Conservation (phyloP, 2,888 invertebrate species). For the Pseudanteris insignis region DNA sequence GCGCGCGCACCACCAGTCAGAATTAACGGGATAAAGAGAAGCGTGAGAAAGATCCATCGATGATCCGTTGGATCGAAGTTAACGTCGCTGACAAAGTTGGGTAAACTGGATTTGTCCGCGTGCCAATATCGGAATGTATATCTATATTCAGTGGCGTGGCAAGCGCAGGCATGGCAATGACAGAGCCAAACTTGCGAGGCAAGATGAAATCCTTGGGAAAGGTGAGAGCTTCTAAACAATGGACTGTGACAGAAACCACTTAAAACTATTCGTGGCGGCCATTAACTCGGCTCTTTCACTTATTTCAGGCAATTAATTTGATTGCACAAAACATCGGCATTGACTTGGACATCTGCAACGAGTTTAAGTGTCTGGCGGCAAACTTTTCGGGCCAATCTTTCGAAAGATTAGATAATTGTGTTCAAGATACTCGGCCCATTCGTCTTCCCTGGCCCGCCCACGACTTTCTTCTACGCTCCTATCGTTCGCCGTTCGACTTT, state of each 20-base stretch:
- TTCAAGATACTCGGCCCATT: slow-evolving; percentile 22
- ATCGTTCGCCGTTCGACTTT: slow-evolving; percentile 9
- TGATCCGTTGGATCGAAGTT: slow-evolving; percentile 30
- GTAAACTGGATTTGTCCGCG: slow-evolving; percentile 33
- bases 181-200: slow-evolving; percentile 29
- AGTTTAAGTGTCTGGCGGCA: slow-evolving; percentile 31
- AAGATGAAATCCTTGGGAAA: slow-evolving; percentile 34
- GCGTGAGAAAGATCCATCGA: slow-evolving; percentile 1
- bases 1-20: too few species aligned
- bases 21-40: too few species aligned
- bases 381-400: slow-evolving; percentile 32
- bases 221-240: slow-evolving; percentile 47
- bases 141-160: slow-evolving; percentile 1
- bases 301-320: slow-evolving; percentile 48
- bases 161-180: slow-evolving; percentile 21
- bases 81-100: slow-evolving; percentile 28
- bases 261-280: slow-evolving; percentile 48
- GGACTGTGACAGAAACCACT: slow-evolving; percentile 50
- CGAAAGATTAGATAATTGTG: slow-evolving; percentile 35
- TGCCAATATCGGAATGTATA: slow-evolving; percentile 32
- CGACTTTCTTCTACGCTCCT: background rate
- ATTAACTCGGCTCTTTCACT: slow-evolving; percentile 42
- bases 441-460: slow-evolving; percentile 10
- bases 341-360: slow-evolving; percentile 30
- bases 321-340: slow-evolving; percentile 41